Base-by-base conservation (phyloP, 2,888 invertebrate genomes). In the Dryobota labecula region DNA sequence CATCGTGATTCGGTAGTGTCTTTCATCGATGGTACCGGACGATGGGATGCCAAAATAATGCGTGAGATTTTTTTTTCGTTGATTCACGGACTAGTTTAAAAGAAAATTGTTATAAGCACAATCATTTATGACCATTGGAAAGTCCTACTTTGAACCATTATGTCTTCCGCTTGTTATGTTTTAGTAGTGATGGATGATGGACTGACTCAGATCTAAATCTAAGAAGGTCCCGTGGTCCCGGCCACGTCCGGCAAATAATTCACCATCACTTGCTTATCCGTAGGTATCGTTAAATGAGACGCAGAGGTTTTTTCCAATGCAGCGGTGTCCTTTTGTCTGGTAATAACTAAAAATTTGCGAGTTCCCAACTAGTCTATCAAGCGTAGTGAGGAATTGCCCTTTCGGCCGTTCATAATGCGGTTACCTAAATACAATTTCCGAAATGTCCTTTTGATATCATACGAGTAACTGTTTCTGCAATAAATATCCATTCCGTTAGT, bases 21-120 rank as follows among this genome's bases (percentile, higher is more conserved):
- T 56, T 13, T 33, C 13, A 38, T 18, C 9, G 24, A 27, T 41
- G 38, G 38, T 9, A 18, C 24, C 38, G 24, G 38, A 58, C 6
- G 38, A 2, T 27, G 18, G 9, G 6, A 20, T 30, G 27, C 4
- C 43, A 60, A 60, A 65, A 45, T 24, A 4, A n/a, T 36, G 36
- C 27, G 27, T 27, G 15, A 15, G 66, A 2, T 13, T 27, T 62
- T 27, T 15, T 43, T 58, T 15, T 8, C 5, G 2, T 41, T 18
- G 18, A 9, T 1, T 18, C 18, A 41, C n/a, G 18, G 18, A 13
- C 33, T 30, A n/a, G 33, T 60, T 60, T 11, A 7, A 27, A 62
- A 66, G 36, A 62, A 66, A 66, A 62, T 61, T 15, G 15, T 18
- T 20, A 30, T 66, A 45, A 2, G 6, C 24, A n/a, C 30, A 27